phyloP scores from a whole-genome alignment of 2,113 vertebrate species.

The Sturnus vulgaris region DNA sequence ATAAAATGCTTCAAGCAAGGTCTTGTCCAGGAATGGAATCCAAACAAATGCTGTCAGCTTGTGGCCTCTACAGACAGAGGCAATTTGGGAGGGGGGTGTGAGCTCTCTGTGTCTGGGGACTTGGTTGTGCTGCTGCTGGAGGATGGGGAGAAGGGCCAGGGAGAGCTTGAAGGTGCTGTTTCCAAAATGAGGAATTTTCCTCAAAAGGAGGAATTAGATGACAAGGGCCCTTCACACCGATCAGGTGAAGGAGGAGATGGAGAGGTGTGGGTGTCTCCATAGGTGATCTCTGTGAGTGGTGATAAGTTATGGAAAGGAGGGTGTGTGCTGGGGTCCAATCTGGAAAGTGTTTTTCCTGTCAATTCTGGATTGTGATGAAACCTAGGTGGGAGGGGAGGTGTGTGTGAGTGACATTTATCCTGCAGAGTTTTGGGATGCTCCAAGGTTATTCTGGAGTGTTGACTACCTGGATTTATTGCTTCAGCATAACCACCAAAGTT shows the following conservation, averaged over 20 bases:
- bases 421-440: not conserved
- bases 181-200: not conserved
- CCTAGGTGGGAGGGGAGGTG: not conserved
- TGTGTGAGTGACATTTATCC: not conserved
- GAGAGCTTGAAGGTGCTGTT: not conserved
- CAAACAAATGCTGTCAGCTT: not conserved
- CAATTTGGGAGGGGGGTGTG: not conserved
- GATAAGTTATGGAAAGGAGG: not conserved
- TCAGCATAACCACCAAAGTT: not conserved
- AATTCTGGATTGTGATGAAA: not conserved
- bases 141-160: not conserved
- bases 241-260: not conserved
- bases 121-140: not conserved
- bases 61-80: not conserved
- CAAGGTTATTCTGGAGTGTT: not conserved
- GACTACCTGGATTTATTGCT: not conserved
- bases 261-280: not conserved
- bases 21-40: conserved; percentile 12
- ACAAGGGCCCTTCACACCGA: not conserved
- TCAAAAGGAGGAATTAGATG: not conserved
- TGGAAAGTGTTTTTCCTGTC: not conserved
- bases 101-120: not conserved
- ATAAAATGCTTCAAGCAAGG: not conserved
- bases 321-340: not conserved
- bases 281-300: not conserved